Evolutionary conservation across 2,797 vertebrate species (phyloP).

Genomic region (Syndactyla subalaris): DNA sequence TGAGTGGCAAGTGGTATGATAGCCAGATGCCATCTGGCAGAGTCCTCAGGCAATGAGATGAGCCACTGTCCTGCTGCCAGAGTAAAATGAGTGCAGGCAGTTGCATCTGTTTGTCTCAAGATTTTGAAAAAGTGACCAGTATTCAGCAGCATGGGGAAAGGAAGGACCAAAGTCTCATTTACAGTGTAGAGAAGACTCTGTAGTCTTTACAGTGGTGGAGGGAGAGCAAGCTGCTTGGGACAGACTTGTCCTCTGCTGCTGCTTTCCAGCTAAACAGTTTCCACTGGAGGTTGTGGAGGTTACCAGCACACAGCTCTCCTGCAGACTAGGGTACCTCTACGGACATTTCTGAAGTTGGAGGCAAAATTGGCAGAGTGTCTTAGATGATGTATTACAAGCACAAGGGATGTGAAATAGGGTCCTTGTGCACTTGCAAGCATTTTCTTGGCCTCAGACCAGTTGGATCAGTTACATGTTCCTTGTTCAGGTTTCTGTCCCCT

Average conservation of each 20-base stretch:
- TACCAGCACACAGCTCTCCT: neutral
- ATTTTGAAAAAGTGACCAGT: neutral
- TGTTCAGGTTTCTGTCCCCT: neutral
- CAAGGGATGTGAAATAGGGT: neutral
- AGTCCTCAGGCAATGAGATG: neutral
- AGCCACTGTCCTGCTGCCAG: constrained; percentile 26
- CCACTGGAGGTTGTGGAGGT: neutral
- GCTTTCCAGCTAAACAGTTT: neutral
- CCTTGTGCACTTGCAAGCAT: neutral
- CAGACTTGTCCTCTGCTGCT: neutral
- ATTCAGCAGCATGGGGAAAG: neutral
- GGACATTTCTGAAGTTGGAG: neutral
- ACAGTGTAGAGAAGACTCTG: accelerated
- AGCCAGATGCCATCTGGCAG: constrained; percentile 15
- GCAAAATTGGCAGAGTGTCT: neutral
- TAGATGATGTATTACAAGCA: constrained; percentile 6
- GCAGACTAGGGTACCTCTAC: neutral
- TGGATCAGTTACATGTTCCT: neutral
- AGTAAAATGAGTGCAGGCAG: neutral
- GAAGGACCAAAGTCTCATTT: neutral
- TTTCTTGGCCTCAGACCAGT: neutral
- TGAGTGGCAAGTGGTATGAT: neutral
- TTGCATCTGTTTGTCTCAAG: constrained; percentile 17
- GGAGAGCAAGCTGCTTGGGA: neutral
- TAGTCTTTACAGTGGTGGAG: neutral